phyloP scores from a whole-genome alignment of 2,888 invertebrate genomes.

The Diogma glabrata region DNA sequence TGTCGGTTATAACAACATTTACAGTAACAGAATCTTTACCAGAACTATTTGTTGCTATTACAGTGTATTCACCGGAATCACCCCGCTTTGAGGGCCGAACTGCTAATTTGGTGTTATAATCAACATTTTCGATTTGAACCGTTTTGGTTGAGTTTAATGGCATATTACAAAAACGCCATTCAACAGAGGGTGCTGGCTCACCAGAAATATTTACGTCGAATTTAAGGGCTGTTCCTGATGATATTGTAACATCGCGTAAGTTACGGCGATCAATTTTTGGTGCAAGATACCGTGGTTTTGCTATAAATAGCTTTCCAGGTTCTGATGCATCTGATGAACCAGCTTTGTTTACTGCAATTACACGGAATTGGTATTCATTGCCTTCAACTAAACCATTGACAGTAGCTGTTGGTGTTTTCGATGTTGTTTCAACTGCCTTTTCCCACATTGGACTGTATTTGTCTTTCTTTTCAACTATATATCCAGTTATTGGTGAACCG shows the following conservation, averaged over 20 bases:
- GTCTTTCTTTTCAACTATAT: slow-evolving; percentile 86
- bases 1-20: slow-evolving; percentile 75
- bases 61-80: slow-evolving; percentile 79
- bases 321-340: slow-evolving; percentile 90
- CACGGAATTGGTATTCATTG: slow-evolving; percentile 93
- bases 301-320: slow-evolving; percentile 70
- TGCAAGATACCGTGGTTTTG: slow-evolving; percentile 80
- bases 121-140: slow-evolving; percentile 68
- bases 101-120: slow-evolving; percentile 78
- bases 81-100: slow-evolving; percentile 68
- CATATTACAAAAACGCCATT: slow-evolving; percentile 82
- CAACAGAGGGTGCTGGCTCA: slow-evolving; percentile 87
- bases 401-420: slow-evolving; percentile 59
- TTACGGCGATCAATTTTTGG: slow-evolving; percentile 93
- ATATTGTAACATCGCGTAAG: slow-evolving; percentile 78
- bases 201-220: slow-evolving; percentile 89
- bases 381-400: slow-evolving; percentile 90
- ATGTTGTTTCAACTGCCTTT: slow-evolving; percentile 74
- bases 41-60: slow-evolving; percentile 75
- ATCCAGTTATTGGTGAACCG: slow-evolving; percentile 87
- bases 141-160: slow-evolving; percentile 58
- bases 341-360: slow-evolving; percentile 89
- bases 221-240: slow-evolving; percentile 86
- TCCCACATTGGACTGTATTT: slow-evolving; percentile 90
- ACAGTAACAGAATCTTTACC: slow-evolving; percentile 76